Base-by-base conservation (phyloP, 2,888 invertebrate species). In the Eupithecia subumbrata region DNA sequence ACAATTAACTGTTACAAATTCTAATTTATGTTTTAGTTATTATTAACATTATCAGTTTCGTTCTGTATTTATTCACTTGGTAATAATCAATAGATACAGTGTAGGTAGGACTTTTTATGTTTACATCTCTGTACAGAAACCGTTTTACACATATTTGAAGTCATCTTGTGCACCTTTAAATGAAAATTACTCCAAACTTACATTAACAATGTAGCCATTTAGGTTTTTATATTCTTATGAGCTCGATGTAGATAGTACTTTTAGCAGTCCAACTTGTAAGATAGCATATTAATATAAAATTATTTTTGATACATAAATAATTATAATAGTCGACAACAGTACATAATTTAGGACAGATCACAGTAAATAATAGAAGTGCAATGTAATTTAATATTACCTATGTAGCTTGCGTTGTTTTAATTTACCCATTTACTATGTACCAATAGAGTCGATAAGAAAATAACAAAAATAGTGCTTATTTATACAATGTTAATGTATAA, bases 281-380 rank as follows among this genome's bases (percentile, higher is more conserved):
- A 87, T 88, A 88, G 83, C 83, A 71, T 74, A 72, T 72, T 86
- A 82, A 79, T 86, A 87, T 87, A 86, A 84, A 87, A 87, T 90
- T 91, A 91, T 91, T 91, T 91, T 91, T 91, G 91, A 91, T 91
- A 91, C 88, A 87, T 87, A 87, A 81, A 83, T 73, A 73, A 75
- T 72, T 66, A 85, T 85, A 82, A 85, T 84, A 85, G 81, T 87
- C 83, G 85, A 85, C 86, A 80, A 82, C 85, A 82, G 83, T 83
- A 84, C 87, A 87, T 72, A 70, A 60, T 69, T 48, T 63, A 77
- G 56, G 68, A 87, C 88, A 82, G 84, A 84, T 83, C 84, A 85
- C 73, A 86, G 85, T 88, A 86, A 85, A 82, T 70, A 67, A 66
- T 70, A 80, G 81, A 80, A 85, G 89, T 89, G 90, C 87, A 88